phyloP scores from a whole-genome alignment of 2,888 invertebrate genomes.

The Nomada hirtipes region DNA sequence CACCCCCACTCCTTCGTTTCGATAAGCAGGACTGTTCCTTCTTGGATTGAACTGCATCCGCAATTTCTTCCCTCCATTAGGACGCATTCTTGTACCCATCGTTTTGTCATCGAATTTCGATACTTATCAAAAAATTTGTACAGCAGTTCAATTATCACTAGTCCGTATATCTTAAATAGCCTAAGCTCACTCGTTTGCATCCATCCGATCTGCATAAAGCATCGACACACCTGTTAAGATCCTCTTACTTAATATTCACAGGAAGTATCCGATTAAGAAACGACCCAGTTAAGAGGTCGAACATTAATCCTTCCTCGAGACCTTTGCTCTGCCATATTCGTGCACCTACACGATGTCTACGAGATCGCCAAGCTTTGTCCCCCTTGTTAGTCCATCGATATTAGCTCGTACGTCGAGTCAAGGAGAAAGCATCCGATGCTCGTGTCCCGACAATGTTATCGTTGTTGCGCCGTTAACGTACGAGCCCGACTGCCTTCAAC shows the following conservation, averaged over 20 bases:
- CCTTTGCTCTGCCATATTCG: background rate
- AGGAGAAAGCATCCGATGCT: constrained; percentile 52
- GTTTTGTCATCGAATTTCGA: too few relatives aligned
- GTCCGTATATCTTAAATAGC: too few relatives aligned
- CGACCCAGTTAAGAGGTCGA: background rate
- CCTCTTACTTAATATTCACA: too few relatives aligned
- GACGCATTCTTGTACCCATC: too few relatives aligned
- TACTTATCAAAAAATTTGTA: too few relatives aligned
- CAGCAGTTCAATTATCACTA: too few relatives aligned
- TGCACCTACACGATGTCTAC: background rate
- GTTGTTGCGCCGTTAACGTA: constrained; percentile 40
- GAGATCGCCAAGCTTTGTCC: background rate
- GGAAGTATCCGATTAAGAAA: too few relatives aligned
- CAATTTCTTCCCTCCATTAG: background rate
- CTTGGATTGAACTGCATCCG: background rate
- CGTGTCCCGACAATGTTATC: constrained; percentile 47
- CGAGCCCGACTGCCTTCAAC: constrained; percentile 22
- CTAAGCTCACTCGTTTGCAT: too few relatives aligned
- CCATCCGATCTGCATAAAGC: too few relatives aligned
- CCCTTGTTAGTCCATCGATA: constrained; percentile 15
- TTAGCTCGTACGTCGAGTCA: background rate
- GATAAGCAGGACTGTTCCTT: constrained; percentile 20
- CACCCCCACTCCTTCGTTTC: constrained; percentile 37
- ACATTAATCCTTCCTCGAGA: background rate
- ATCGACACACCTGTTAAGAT: too few relatives aligned